Conservation (phyloP, 1,140 invertebrate genomes). For the Lysiphlebus fabarum region DNA sequence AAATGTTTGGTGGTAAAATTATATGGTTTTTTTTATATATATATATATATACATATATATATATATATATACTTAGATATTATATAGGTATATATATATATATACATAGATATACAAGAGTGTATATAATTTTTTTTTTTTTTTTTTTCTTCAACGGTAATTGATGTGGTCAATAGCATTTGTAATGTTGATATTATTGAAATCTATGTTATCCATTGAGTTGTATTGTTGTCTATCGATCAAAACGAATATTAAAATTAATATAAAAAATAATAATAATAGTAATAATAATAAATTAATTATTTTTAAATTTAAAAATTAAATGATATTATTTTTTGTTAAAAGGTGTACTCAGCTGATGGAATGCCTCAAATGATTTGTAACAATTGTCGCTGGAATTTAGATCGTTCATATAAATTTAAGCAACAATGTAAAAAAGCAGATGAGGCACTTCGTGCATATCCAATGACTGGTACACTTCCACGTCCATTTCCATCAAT, state of each 20-base stretch:
- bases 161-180: neutral
- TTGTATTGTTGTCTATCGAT: no score
- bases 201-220: no score
- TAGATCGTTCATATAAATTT: constrained; percentile 68
- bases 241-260: no score
- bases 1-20: no score
- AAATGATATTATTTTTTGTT: constrained; percentile 30
- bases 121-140: no score
- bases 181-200: no score
- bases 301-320: neutral
- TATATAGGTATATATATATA: no score
- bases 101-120: no score
- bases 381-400: constrained; percentile 62
- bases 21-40: no score
- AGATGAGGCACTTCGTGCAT: constrained; percentile 66
- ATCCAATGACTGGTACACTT: constrained; percentile 63
- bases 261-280: no score
- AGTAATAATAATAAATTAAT: neutral
- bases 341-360: constrained; percentile 67
- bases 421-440: constrained; percentile 71
- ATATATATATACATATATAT: no score
- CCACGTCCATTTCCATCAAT: constrained; percentile 54
- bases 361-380: constrained; percentile 72
- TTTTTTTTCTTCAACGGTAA: constrained; percentile 4
- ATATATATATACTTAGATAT: no score